Evolutionary conservation across 2,888 invertebrate genomes (phyloP), one percentile per base, ranked within the genome.

Genomic region (Cenopis cana): DNA sequence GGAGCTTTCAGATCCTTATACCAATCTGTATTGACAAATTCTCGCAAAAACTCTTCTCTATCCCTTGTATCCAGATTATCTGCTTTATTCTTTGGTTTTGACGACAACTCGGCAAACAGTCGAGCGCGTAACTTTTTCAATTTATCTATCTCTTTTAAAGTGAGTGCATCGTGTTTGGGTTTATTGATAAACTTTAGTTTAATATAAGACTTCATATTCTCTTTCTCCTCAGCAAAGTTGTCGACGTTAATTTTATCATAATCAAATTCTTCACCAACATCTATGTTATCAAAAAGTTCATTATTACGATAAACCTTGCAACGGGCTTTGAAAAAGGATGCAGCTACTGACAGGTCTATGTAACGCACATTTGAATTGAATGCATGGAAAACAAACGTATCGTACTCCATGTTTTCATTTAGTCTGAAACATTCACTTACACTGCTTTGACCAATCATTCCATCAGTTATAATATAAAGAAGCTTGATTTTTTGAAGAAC

Each of bases 391-490:
- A 81, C 78, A 36, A 82, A 79, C 0, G 59, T 78, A 74, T 82
- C 79, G 20, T 84, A 84, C 62, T 78, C 17, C 73, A 82, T 78
- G 52, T 81, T 66, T 24, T 74, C 60, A 33, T 83, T 83, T 8
- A 75, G 52, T 33, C 69, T 1, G 0, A 79, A 75, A 74, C 82
- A 82, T 61, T 1, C 17, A 0, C 66, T 0, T 56, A 52, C 49
- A 67, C 74, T 74, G 0, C 1, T 0, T 1, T 2, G 0, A 14
- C 20, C 10, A 17, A 82, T 81, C 57, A 75, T 11, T 17, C 82
- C 83, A 67, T 84, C 81, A 1, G 84, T 84, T 17, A 83, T 74
- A 9, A 83, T 80, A 55, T 82, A 82, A 20, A 83, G 41, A 54
- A 82, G 75, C 33, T 78, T 77, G 17, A 83, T 81, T 73, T 76